phyloP scores from a whole-genome alignment of 1,140 invertebrate genomes.

The Batillaria attramentaria region DNA sequence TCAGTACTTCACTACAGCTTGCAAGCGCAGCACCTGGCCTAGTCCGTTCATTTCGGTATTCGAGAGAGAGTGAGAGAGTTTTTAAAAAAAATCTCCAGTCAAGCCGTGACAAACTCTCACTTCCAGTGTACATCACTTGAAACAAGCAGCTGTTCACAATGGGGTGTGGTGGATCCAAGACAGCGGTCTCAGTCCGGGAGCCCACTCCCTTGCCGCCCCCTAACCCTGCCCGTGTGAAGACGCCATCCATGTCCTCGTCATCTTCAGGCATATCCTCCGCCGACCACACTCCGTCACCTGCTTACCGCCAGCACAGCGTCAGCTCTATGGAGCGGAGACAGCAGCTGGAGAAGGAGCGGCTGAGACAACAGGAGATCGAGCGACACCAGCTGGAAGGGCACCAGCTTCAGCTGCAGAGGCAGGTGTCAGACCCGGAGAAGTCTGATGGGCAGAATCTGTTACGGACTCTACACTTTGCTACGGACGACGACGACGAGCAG shows the following conservation, averaged over 20 bases:
- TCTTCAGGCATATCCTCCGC: slow-evolving; percentile 10
- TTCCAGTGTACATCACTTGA: not conserved
- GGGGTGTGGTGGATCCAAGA: slow-evolving; percentile 8
- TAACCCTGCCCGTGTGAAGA: not conserved
- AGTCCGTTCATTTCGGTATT: no score
- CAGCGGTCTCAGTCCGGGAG: not conserved
- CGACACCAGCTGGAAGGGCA: not conserved
- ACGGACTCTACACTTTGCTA: no score
- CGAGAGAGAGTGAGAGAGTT: no score
- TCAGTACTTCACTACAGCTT: no score
- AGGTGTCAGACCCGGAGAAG: not conserved
- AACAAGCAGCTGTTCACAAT: no score
- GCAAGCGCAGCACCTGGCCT: no score
- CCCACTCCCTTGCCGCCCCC: not conserved
- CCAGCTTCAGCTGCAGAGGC: not conserved
- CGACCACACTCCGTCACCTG: not conserved
- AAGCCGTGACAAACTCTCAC: no score
- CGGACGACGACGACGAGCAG: no score
- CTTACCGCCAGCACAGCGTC: not conserved
- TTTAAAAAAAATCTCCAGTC: no score
- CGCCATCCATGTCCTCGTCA: not conserved
- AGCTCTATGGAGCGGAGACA: no score
- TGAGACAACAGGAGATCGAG: not conserved
- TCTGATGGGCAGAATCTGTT: no score
- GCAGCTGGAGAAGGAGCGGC: not conserved